A percentile compares a stretch with the other conserved stretches of the same genome.
Conservation (phyloP, 2,797 vertebrate species). For the Anniella stebbinsi region DNA sequence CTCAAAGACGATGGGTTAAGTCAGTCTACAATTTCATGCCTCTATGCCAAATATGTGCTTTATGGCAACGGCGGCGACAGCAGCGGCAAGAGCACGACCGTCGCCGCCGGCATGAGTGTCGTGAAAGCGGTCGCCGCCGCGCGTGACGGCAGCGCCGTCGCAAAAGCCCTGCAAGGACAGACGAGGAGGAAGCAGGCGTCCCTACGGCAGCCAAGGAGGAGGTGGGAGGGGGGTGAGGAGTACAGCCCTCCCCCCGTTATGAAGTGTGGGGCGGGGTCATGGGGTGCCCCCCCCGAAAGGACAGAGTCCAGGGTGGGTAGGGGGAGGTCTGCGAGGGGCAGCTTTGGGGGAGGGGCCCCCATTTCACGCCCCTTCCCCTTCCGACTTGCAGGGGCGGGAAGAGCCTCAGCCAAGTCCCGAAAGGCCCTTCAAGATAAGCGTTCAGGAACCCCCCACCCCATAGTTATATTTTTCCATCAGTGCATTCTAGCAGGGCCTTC, state of each 20-base stretch:
- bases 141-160: slow-evolving; percentile 23
- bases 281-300: too few relatives aligned
- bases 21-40: fast-evolving
- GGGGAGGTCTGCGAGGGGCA: too few relatives aligned
- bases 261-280: not conserved
- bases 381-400: too few relatives aligned
- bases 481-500: too few relatives aligned
- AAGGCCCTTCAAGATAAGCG: too few relatives aligned
- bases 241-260: not conserved
- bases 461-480: too few relatives aligned
- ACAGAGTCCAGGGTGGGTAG: too few relatives aligned
- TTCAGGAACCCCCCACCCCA: too few relatives aligned
- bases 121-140: fast-evolving
- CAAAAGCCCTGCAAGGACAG: not conserved
- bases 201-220: not conserved
- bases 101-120: not conserved
- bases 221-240: too few relatives aligned
- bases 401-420: too few relatives aligned
- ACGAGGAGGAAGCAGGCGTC: not conserved
- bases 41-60: not conserved
- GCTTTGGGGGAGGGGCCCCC: too few relatives aligned
- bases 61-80: not conserved
- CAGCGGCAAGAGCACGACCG: fast-evolving
- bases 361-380: too few relatives aligned
- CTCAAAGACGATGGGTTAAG: not conserved